Conservation (phyloP, 2,888 invertebrate genomes). For the Apamea anceps region DNA sequence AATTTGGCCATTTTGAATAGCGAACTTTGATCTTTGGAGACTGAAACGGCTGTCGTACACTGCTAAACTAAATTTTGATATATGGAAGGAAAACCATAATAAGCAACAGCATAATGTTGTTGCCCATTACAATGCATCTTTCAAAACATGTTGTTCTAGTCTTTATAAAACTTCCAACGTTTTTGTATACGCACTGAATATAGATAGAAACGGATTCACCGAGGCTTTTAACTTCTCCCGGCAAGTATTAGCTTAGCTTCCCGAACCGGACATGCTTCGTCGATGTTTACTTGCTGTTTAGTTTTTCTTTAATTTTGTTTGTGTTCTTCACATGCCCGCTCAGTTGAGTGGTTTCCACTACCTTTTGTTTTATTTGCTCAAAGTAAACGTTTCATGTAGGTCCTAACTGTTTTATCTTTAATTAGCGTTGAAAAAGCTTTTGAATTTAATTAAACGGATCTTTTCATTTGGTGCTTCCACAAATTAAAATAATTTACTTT, state of each 20-base stretch:
- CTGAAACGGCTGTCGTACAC: not conserved
- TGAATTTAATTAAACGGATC: conserved; percentile 61
- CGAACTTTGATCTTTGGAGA: not conserved
- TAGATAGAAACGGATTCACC: conserved; percentile 52
- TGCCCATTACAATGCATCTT: not conserved
- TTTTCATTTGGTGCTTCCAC: conserved; percentile 44
- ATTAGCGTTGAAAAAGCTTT: conserved; percentile 50
- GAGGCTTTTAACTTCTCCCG: conserved; percentile 61
- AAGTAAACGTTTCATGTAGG: conserved; percentile 66
- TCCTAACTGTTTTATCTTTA: conserved; percentile 63
- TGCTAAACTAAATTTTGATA: not conserved
- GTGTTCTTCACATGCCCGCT: conserved; percentile 69
- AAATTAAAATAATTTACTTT: conserved; percentile 43
- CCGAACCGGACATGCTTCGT: conserved; percentile 61
- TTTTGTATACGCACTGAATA: conserved; percentile 42
- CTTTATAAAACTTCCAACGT: conserved; percentile 5
- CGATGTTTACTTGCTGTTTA: conserved; percentile 73
- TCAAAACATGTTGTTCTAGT: conserved; percentile 10
- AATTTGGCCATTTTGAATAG: not conserved
- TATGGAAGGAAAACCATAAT: not conserved
- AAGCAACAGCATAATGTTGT: not conserved
- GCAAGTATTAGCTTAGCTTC: conserved; percentile 70
- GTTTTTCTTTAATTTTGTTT: conserved; percentile 78
- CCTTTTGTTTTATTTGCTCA: conserved; percentile 66
- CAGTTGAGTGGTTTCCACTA: conserved; percentile 66